These are phyloP conservation scores for Callipepla squamata DNA, from an alignment of 2,113 vertebrate species.

Conservation along the genomic window DNA sequence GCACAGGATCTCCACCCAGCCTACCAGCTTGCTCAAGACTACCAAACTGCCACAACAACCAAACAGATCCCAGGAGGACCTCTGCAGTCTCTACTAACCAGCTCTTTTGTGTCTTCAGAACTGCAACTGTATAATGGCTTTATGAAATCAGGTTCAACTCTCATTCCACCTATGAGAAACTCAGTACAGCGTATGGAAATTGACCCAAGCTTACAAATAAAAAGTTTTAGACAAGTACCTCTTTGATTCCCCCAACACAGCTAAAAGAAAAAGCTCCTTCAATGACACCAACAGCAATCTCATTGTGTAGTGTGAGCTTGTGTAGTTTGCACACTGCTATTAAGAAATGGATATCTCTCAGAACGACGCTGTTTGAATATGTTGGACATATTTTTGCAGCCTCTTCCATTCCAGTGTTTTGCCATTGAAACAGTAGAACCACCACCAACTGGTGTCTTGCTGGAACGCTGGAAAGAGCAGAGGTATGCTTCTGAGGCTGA, in stretches of 20 bases:
- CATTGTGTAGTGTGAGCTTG: no score
- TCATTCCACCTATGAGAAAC: not conserved
- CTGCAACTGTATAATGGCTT: not conserved
- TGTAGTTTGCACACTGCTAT: not conserved
- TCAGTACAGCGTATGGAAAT: not conserved
- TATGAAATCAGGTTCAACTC: not conserved
- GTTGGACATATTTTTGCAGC: not conserved
- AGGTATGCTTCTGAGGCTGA: not conserved
- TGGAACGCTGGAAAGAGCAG: not conserved
- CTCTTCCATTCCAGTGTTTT: not conserved
- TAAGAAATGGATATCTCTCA: not conserved
- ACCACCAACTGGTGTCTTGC: not conserved
- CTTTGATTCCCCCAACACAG: not conserved
- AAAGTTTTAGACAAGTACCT: not conserved
- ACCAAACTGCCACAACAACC: not conserved
- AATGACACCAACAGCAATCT: not conserved
- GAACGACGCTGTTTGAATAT: not conserved
- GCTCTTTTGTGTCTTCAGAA: not conserved
- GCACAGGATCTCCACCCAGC: not conserved
- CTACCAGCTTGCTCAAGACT: not conserved
- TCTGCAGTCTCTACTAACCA: not conserved
- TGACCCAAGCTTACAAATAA: not conserved
- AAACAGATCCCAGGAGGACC: not conserved
- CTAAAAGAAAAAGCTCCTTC: not conserved
- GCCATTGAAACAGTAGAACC: not conserved